Base-by-base conservation (phyloP, 2,113 vertebrate genomes). In the Neogale vison region DNA sequence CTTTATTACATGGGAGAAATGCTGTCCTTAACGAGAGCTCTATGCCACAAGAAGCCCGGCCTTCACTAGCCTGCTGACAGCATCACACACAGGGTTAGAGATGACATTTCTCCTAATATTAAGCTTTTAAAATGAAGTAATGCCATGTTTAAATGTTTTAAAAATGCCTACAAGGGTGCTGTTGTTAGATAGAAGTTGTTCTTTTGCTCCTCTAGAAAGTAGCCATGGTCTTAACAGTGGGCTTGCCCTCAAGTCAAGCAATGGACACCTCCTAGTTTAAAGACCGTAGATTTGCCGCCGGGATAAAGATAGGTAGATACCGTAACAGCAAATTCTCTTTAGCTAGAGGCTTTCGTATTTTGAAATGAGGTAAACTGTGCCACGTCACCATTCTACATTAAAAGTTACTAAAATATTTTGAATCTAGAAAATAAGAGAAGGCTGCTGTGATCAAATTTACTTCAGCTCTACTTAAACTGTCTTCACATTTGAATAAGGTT, bases 341-440 rank as follows among this genome's bases (percentile, higher is more conserved):
- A 76, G 81, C 29, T 59, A 59, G 63, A 95, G 50, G 85, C 57
- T 45, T 93, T 55, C 67, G 87, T 4, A 0, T 61, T 96, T 88
- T 81, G 39, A 93, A 97, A 96, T 96, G 71, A 96, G 71, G 52
- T 77, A 83, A 72, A 26, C 26, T 26, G 24, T 50, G n/a, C 29
- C 67, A 83, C 0, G 2, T 79, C 42, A 87, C 57, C 84, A 76
- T 84, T 85, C 63, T 96, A 83, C 65, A 88, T 36, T 80, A 88
- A 89, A 95, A 52, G 65, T 65, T 52, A 93, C 57, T 91, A 94
- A 95, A 61, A 88, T n/a, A 93, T 26, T 90, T 1, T 76, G 52
- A 96, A 71, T 80, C 85, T 67, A 88, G 57, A 91, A 94, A 76
- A 88, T 84, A 83, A 89, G 80, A 42, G 74, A 67, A 74, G 36